These are phyloP conservation scores for Zygothrica quintamaculata DNA, from an alignment of 2,888 invertebrate genomes.

Conservation along the genomic window DNA sequence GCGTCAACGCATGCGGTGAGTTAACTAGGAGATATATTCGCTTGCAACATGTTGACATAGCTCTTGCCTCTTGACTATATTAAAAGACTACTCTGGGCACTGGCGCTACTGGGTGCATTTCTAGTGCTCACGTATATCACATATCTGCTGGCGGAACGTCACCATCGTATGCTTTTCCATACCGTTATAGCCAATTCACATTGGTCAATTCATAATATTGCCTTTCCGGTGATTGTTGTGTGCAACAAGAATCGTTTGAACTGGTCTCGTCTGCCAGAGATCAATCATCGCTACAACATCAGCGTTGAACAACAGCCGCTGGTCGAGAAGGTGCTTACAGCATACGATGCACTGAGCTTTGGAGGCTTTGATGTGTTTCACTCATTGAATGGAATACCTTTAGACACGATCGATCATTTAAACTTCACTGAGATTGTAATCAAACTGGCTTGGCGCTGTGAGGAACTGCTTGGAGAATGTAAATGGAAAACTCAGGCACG, in stretches of 20 bases:
- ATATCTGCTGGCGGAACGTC: constrained; percentile 69
- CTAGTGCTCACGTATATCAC: constrained; percentile 68
- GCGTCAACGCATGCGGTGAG: constrained; percentile 66
- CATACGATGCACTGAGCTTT: constrained; percentile 75
- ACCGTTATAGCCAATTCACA: constrained; percentile 79
- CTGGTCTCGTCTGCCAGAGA: constrained; percentile 77
- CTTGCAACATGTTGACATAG: background rate
- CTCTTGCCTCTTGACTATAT: background rate
- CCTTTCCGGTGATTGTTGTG: constrained; percentile 82
- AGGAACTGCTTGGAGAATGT: constrained; percentile 83
- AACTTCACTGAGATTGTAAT: constrained; percentile 77
- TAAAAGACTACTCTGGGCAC: constrained; percentile 70
- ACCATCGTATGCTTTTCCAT: constrained; percentile 67
- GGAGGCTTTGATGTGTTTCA: constrained; percentile 66
- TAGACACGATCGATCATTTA: constrained; percentile 69
- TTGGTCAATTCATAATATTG: constrained; percentile 76
- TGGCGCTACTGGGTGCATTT: constrained; percentile 66
- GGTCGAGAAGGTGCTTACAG: constrained; percentile 66
- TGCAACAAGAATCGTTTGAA: constrained; percentile 83
- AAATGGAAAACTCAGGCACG: constrained; percentile 83
- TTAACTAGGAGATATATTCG: background rate
- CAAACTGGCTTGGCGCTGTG: constrained; percentile 82
- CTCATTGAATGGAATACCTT: constrained; percentile 13
- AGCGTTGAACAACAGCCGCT: constrained; percentile 40
- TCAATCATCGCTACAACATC: constrained; percentile 59